Evolutionary conservation across 2,888 invertebrate genomes (phyloP).

Genomic region (Apodemia zela): DNA sequence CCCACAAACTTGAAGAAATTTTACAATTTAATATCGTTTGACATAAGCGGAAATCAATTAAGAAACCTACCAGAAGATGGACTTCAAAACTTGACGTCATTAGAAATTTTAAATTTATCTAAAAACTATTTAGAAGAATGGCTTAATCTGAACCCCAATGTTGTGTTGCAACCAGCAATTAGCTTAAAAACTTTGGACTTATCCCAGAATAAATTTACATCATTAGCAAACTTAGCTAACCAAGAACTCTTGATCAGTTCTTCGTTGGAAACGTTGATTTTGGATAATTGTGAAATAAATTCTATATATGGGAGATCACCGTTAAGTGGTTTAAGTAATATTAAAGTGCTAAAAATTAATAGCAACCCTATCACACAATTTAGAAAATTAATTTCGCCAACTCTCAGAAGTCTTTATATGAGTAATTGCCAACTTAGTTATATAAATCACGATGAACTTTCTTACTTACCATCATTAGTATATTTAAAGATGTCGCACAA

Average conservation of each 20-base stretch:
- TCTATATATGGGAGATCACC: conserved; percentile 73
- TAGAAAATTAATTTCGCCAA: conserved; percentile 68
- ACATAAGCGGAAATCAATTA: conserved; percentile 74
- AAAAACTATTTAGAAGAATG: conserved; percentile 82
- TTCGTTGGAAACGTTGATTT: conserved; percentile 74
- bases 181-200: conserved; percentile 82
- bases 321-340: conserved; percentile 69
- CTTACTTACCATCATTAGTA: conserved; percentile 79
- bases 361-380: conserved; percentile 74
- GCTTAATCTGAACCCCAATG: conserved; percentile 77
- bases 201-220: conserved; percentile 81
- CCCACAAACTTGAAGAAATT: conserved; percentile 59
- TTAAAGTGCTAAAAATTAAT: conserved; percentile 76
- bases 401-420: conserved; percentile 76
- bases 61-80: conserved; percentile 65
- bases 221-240: conserved; percentile 70
- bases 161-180: conserved; percentile 65
- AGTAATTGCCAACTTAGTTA: conserved; percentile 78
- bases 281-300: conserved; percentile 82
- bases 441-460: conserved; percentile 75
- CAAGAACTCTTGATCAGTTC: conserved; percentile 78
- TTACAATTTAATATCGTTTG: conserved; percentile 51
- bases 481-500: conserved; percentile 83
- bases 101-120: conserved; percentile 82
- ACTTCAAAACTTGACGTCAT: conserved; percentile 72